Conservation (phyloP, 2,113 vertebrate genomes). For the Aspiorhynchus laticeps region DNA sequence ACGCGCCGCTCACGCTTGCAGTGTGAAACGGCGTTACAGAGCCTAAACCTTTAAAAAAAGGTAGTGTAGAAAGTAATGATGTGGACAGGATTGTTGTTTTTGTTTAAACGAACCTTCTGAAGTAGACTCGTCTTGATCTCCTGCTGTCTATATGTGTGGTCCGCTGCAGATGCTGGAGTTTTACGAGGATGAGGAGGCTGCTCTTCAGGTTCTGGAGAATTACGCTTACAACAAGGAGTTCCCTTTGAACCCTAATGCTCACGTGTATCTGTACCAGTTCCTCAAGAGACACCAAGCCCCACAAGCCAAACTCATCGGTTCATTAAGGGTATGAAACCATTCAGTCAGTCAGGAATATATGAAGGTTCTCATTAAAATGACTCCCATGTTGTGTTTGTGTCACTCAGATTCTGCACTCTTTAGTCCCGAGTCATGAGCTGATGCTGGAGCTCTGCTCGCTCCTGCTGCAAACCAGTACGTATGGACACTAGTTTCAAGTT, state of each 20-base stretch:
- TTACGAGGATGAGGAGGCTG: slow-evolving; percentile 78
- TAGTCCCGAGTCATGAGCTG: slow-evolving; percentile 89
- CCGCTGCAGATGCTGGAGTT: slow-evolving; percentile 85
- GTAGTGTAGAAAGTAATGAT: too few relatives aligned
- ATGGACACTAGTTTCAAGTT: too few relatives aligned
- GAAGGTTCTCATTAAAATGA: not conserved
- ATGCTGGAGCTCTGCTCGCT: slow-evolving; percentile 87
- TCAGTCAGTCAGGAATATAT: not conserved
- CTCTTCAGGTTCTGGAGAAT: slow-evolving; percentile 78
- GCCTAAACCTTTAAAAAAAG: too few relatives aligned
- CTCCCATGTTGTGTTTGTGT: not conserved
- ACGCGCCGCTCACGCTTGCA: too few relatives aligned
- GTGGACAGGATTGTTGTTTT: not conserved
- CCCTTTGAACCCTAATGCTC: slow-evolving; percentile 91
- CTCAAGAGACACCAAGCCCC: slow-evolving; percentile 79
- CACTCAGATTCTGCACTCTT: slow-evolving; percentile 77
- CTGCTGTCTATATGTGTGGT: not conserved
- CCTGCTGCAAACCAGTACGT: slow-evolving; percentile 84
- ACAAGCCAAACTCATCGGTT: slow-evolving; percentile 71
- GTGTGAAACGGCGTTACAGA: too few relatives aligned
- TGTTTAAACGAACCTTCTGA: not conserved
- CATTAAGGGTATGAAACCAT: slow-evolving; percentile 78
- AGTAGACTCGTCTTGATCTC: not conserved
- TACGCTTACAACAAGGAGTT: slow-evolving; percentile 86
- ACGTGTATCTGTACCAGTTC: slow-evolving; percentile 85